Evolutionary conservation across 2,888 invertebrate genomes (phyloP), one percentile per base, ranked within the genome.

Genomic region (Conchocele bisecta): DNA sequence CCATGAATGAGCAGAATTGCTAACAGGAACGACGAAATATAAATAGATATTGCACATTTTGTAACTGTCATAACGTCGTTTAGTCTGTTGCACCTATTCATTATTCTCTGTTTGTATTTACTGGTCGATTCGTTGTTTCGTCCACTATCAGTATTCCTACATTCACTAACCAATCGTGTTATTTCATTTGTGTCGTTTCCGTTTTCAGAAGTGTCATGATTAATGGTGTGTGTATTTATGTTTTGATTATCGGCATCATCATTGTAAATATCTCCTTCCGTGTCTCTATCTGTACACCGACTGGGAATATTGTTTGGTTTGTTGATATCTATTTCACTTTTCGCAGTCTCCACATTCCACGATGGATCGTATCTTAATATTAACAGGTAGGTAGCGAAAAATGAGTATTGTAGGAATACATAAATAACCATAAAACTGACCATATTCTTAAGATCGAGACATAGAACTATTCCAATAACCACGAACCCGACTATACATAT

Each of bases 391-490:
- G 96, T 95, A 77, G 96, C 96, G 6, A 97, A 97, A 74, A 97
- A 95, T 3, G 96, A 96, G 89, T 97, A 97, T 1, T 70, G 64
- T 15, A 86, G 44, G 37, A 88, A 79, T 33, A 83, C 83, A 13
- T 83, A 82, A 11, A 97, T 96, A 1, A 97, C 97, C 95, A 97
- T 96, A 89, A 97, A 96, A 87, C 97, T 96, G 0, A 97, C 96
- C 35, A 98, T 92, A 83, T 96, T 96, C 83, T 96, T 94, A 78
- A 97, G 92, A 90, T 97, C 97, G 84, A 97, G 96, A 33, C 97
- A 89, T 44, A 97, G 91, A 7, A 97, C 96, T 57, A 97, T 94
- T 0, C 95, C 67, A 3, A 86, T 80, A n/a, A 85, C 79, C 4
- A 86, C 24, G 0, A 80, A 46, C 0, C 89, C 88, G 42, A 87